phyloP scores from a whole-genome alignment of 1,140 invertebrate species.

The Bombus haemorrhoidalis region DNA sequence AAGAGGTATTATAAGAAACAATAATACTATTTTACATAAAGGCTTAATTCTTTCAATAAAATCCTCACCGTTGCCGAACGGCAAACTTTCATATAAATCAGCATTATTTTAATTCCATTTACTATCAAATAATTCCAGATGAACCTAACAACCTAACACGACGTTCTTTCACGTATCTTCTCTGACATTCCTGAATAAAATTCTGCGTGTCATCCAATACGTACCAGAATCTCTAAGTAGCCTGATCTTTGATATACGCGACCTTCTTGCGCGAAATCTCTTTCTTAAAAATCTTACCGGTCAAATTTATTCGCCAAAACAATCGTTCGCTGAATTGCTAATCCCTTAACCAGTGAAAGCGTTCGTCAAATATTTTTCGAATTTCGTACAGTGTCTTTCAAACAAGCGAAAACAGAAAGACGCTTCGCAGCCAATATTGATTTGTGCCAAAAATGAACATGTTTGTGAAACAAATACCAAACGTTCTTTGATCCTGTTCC shows the following conservation, averaged over 20 bases:
- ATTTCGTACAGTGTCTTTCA: neutral
- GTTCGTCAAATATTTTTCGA: neutral
- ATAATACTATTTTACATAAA: neutral
- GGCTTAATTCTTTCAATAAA: conserved; percentile 5
- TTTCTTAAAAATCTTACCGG: neutral
- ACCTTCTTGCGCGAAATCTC: neutral
- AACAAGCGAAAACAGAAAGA: neutral
- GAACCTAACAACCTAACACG: neutral
- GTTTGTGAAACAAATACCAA: neutral
- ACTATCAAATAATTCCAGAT: neutral
- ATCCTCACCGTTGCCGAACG: neutral
- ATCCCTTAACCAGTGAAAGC: neutral
- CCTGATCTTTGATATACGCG: neutral
- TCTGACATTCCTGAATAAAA: too few relatives aligned
- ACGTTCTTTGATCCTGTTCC: neutral
- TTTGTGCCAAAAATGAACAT: neutral
- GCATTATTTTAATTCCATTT: neutral
- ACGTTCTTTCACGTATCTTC: rapidly evolving
- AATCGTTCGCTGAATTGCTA: neutral
- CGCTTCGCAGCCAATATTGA: neutral
- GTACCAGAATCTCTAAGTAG: neutral
- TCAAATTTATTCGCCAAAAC: neutral
- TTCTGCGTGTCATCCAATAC: neutral
- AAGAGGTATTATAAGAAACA: neutral
- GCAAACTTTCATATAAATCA: conserved; percentile 6